phyloP scores from a whole-genome alignment of 2,888 invertebrate species.

The Drosophila anomalipes region DNA sequence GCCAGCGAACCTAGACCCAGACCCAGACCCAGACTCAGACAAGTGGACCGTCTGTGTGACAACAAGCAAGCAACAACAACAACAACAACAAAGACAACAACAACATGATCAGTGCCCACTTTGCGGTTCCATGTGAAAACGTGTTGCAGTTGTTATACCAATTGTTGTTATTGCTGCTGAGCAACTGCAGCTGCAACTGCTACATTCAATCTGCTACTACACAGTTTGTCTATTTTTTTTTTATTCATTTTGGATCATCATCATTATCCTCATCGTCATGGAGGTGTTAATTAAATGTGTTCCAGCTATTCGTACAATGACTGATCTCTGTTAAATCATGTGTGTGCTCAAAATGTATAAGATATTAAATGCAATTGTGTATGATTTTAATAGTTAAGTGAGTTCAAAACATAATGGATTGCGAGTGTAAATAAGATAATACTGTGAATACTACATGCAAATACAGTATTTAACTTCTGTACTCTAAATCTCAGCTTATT shows the following conservation, averaged over 20 bases:
- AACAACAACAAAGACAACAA: constrained; percentile 7
- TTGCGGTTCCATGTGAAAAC: constrained; percentile 61
- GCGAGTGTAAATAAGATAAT: not conserved
- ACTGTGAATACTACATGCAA: not conserved
- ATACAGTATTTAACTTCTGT: not conserved
- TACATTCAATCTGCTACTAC: constrained; percentile 71
- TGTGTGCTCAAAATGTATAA: constrained; percentile 18
- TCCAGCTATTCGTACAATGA: constrained; percentile 30
- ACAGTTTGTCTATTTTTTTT: constrained; percentile 27
- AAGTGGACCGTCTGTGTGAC: constrained; percentile 46
- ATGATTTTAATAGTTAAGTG: not conserved
- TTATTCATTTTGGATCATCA: constrained; percentile 20
- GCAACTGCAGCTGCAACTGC: constrained; percentile 25
- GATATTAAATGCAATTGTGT: not conserved
- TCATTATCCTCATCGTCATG: constrained; percentile 17
- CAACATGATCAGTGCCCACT: constrained; percentile 42
- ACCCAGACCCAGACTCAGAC: constrained; percentile 31
- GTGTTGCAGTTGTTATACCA: constrained; percentile 56
- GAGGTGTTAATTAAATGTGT: constrained; percentile 56
- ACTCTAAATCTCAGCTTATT: not conserved
- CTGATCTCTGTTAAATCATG: constrained; percentile 17
- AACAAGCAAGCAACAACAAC: constrained; percentile 1
- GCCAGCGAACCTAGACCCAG: constrained; percentile 12
- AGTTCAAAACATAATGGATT: not conserved
- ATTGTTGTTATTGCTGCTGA: constrained; percentile 26